Conservation (phyloP, 1,140 invertebrate genomes). For the Caenorhabditis latens region DNA sequence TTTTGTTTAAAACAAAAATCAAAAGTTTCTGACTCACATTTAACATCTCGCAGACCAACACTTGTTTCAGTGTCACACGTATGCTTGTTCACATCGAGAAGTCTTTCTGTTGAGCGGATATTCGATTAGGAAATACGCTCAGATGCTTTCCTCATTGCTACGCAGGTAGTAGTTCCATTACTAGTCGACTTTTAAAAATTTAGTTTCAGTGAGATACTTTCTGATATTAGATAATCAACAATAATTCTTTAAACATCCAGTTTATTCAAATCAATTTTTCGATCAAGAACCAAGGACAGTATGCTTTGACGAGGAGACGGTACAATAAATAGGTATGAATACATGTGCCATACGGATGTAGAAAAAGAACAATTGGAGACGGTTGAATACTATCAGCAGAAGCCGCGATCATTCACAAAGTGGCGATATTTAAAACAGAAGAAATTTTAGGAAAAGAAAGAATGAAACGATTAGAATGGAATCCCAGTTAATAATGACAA, state of each 20-base stretch:
- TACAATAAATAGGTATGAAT: constrained; percentile 44
- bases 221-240: too few relatives aligned
- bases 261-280: neutral
- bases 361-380: neutral
- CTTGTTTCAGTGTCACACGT: too few relatives aligned
- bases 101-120: neutral
- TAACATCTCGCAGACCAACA: neutral
- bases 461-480: constrained; percentile 22
- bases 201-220: too few relatives aligned
- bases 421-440: constrained; percentile 17
- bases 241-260: neutral
- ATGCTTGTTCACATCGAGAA: neutral
- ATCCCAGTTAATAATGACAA: constrained; percentile 37
- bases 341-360: neutral
- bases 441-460: neutral
- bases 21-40: constrained; percentile 11
- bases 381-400: constrained; percentile 30
- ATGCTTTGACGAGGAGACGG: too few relatives aligned
- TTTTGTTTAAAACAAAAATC: neutral
- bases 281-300: neutral
- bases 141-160: neutral
- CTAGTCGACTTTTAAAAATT: neutral
- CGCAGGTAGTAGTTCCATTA: neutral
- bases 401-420: constrained; percentile 41
- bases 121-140: constrained; percentile 49